phyloP scores from a whole-genome alignment of 2,797 vertebrate genomes.

The Enteromius anoplus region DNA sequence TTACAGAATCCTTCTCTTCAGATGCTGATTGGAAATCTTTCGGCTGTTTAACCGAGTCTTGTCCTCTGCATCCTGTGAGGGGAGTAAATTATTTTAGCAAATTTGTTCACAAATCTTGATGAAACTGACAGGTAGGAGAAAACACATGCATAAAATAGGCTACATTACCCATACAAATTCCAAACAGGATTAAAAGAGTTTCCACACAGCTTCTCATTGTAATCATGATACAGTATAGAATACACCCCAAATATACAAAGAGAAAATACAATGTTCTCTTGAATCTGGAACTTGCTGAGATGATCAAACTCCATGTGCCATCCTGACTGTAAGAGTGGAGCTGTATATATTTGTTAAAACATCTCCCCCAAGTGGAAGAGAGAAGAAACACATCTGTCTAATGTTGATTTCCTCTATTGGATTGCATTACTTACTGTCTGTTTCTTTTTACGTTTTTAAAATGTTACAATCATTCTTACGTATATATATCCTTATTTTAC shows the following conservation, averaged over 20 bases:
- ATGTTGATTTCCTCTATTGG: not conserved
- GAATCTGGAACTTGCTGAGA: not conserved
- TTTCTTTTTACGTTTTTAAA: too few relatives aligned
- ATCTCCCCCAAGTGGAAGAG: constrained; percentile 23
- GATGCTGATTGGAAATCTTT: constrained; percentile 9
- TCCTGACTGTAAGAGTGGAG: not conserved
- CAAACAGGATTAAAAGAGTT: constrained; percentile 20
- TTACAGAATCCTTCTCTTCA: constrained; percentile 45
- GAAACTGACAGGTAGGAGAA: not conserved
- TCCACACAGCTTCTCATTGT: constrained; percentile 1
- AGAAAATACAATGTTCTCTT: not conserved
- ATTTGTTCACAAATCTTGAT: not conserved
- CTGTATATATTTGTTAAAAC: constrained; percentile 3
- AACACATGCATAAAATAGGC: not conserved
- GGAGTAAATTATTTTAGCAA: not conserved
- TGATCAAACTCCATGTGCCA: not conserved
- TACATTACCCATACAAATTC: not conserved
- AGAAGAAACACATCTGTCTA: not conserved
- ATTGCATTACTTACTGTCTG: not conserved
- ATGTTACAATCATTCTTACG: too few relatives aligned
- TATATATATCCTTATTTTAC: not conserved
- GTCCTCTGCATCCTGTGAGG: constrained; percentile 23
- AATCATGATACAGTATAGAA: not conserved
- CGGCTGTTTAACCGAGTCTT: constrained; percentile 51
- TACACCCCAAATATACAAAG: not conserved